These are phyloP conservation scores for Phacellophora camtschatica DNA, from an alignment of 30 jellyfish, hydroid and myxozoan genomes.

Conservation along the genomic window DNA sequence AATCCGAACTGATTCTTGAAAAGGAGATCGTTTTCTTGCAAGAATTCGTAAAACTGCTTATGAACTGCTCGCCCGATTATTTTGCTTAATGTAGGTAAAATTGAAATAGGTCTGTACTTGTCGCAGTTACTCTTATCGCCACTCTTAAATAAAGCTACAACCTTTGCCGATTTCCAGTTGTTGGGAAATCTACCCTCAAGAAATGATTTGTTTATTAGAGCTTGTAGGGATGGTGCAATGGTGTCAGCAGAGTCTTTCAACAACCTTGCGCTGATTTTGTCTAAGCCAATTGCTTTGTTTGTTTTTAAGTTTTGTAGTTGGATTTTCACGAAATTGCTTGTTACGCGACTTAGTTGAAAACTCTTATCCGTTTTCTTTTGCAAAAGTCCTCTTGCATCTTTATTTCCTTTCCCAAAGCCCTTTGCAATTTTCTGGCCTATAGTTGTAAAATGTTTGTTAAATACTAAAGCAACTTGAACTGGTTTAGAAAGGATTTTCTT, in stretches of 20 bases:
- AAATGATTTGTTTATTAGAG: slow-evolving; percentile 58
- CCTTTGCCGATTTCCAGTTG: slow-evolving; percentile 66
- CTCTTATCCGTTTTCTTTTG: slow-evolving; percentile 60
- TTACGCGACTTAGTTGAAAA: slow-evolving; percentile 54
- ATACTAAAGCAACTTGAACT: slow-evolving; percentile 51
- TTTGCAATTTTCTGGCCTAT: slow-evolving; percentile 55
- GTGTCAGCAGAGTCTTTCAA: slow-evolving; percentile 68
- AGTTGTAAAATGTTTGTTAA: slow-evolving; percentile 26
- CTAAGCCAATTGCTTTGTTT: slow-evolving; percentile 70
- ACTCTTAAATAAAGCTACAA: slow-evolving; percentile 41
- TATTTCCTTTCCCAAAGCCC: slow-evolving; percentile 56
- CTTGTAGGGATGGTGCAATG: slow-evolving; percentile 70
- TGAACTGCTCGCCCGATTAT: slow-evolving; percentile 53
- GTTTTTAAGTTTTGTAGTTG: slow-evolving; percentile 49
- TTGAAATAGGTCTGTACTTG: slow-evolving; percentile 60
- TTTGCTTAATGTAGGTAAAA: slow-evolving; percentile 39
- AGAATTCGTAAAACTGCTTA: slow-evolving; percentile 48
- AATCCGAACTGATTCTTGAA: slow-evolving; percentile 35
- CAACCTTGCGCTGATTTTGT: slow-evolving; percentile 71
- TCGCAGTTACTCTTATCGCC: slow-evolving; percentile 33
- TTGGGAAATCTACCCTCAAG: slow-evolving; percentile 49
- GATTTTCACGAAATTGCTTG: slow-evolving; percentile 63
- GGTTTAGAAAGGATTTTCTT: slow-evolving; percentile 21
- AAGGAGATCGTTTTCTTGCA: slow-evolving; percentile 36
- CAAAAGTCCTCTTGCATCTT: slow-evolving; percentile 48